Percentiles rank a stretch among this genome's conserved stretches.
Evolutionary conservation across 2,113 vertebrate genomes (phyloP).

Genomic region (Anolis sagrei): DNA sequence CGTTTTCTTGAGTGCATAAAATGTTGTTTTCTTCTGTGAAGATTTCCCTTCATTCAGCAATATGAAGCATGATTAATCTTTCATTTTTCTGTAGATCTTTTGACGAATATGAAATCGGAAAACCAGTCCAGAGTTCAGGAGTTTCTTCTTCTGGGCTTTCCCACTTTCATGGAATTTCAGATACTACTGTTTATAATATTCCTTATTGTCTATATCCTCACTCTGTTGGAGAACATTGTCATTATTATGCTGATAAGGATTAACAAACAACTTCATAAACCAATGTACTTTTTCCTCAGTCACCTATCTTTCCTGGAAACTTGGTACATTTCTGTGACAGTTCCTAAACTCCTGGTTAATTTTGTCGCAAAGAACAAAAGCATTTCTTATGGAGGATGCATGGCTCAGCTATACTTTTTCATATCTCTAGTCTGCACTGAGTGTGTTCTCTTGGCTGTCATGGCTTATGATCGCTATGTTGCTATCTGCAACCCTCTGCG

Average conservation of each 20-base stretch:
- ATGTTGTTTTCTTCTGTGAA: background rate
- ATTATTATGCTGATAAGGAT: conserved; percentile 37
- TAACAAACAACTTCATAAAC: conserved; percentile 48
- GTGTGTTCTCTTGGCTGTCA: conserved; percentile 57
- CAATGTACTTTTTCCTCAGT: conserved; percentile 65
- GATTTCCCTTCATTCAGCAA: too few relatives aligned
- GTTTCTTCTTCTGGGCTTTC: conserved; percentile 47
- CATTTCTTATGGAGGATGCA: conserved; percentile 44
- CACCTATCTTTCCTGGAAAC: conserved; percentile 49
- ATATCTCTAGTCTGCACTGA: conserved; percentile 44
- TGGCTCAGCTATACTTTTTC: conserved; percentile 64
- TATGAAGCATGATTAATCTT: background rate
- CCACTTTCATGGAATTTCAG: conserved; percentile 36
- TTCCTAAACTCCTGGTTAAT: conserved; percentile 49
- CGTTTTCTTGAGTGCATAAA: background rate
- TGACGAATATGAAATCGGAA: background rate
- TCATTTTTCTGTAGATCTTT: background rate
- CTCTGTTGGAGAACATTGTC: conserved; percentile 44
- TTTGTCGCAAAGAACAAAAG: background rate
- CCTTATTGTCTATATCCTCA: conserved; percentile 48
- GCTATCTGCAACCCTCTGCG: conserved; percentile 54
- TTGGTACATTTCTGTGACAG: conserved; percentile 59
- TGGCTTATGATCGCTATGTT: conserved; percentile 61
- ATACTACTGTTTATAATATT: conserved; percentile 56
- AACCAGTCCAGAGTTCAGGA: conserved; percentile 20